Percentiles rank a stretch among this genome's conserved stretches.
phyloP scores from a whole-genome alignment of 2,888 invertebrate genomes.

The Vannuccia rotundouncinata region DNA sequence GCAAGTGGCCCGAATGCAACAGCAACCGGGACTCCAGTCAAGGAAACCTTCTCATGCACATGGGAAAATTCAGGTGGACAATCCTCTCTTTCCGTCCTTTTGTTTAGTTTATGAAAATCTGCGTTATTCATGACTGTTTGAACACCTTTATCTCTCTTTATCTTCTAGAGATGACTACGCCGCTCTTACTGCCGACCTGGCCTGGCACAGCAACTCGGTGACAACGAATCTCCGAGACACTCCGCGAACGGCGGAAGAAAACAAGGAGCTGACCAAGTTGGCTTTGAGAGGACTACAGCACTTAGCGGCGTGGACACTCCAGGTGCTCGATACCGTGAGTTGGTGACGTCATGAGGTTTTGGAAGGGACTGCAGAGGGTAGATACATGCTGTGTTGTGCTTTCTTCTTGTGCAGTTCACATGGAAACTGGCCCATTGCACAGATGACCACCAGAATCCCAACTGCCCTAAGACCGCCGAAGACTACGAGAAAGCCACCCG shows the following conservation, averaged over 20 bases:
- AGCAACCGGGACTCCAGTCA: constrained; percentile 73
- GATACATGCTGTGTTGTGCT: neutral
- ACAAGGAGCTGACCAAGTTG: constrained; percentile 79
- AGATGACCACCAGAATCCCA: constrained; percentile 85
- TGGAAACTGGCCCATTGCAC: constrained; percentile 98
- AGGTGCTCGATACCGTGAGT: constrained; percentile 61
- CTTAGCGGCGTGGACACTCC: constrained; percentile 89
- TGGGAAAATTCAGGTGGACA: constrained; percentile 15
- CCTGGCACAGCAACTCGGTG: constrained; percentile 31
- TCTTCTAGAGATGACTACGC: constrained; percentile 41
- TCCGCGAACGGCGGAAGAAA: constrained; percentile 76
- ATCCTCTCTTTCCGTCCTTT: neutral
- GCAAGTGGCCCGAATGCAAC: constrained; percentile 52
- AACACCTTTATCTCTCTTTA: neutral
- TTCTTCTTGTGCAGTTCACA: constrained; percentile 63
- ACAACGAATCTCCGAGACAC: constrained; percentile 91
- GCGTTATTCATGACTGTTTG: neutral
- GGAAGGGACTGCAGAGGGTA: neutral
- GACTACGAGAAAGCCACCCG: constrained; percentile 94
- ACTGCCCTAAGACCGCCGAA: constrained; percentile 90
- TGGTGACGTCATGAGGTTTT: too few relatives aligned
- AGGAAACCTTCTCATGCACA: constrained; percentile 70
- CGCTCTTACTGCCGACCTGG: constrained; percentile 42
- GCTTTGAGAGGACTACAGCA: constrained; percentile 84
- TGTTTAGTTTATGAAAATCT: neutral